These are phyloP conservation scores for Branchipolynoe longqiensis DNA, from an alignment of 2,888 invertebrate genomes.

Conservation along the genomic window DNA sequence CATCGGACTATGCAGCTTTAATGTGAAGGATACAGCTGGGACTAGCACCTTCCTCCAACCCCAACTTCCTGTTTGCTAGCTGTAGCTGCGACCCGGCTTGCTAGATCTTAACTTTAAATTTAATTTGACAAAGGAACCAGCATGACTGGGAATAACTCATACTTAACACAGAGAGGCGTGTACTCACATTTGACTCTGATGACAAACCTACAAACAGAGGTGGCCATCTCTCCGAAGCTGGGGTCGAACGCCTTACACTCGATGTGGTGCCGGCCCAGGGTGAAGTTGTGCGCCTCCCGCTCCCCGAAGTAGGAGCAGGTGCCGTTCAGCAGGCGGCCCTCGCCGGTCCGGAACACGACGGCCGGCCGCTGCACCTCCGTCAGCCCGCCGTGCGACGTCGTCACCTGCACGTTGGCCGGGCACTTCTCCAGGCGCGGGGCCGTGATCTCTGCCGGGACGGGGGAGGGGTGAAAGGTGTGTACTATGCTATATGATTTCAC, in stretches of 20 bases:
- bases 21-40: too few relatives aligned
- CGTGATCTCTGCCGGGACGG: slow-evolving; percentile 62
- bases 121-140: too few relatives aligned
- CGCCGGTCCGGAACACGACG: slow-evolving; percentile 61
- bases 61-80: too few relatives aligned
- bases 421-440: slow-evolving; percentile 64
- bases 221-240: slow-evolving; percentile 62
- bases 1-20: too few relatives aligned
- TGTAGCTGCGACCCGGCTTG: too few relatives aligned
- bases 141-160: too few relatives aligned
- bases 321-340: slow-evolving; percentile 60
- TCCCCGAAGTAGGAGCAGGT: slow-evolving; percentile 65
- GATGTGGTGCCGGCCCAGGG: slow-evolving; percentile 63
- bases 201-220: slow-evolving; percentile 62
- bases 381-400: slow-evolving; percentile 55
- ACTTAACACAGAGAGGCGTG: neutral
- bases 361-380: slow-evolving; percentile 60
- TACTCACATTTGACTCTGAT: slow-evolving; percentile 64
- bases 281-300: slow-evolving; percentile 60
- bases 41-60: too few relatives aligned
- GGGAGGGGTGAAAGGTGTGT: too few relatives aligned
- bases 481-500: too few relatives aligned
- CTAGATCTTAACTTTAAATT: too few relatives aligned
- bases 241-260: slow-evolving; percentile 67
- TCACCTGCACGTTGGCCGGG: slow-evolving; percentile 60